These are phyloP conservation scores for Aphis gossypii DNA, from an alignment of 1,140 invertebrate genomes.

Conservation along the genomic window DNA sequence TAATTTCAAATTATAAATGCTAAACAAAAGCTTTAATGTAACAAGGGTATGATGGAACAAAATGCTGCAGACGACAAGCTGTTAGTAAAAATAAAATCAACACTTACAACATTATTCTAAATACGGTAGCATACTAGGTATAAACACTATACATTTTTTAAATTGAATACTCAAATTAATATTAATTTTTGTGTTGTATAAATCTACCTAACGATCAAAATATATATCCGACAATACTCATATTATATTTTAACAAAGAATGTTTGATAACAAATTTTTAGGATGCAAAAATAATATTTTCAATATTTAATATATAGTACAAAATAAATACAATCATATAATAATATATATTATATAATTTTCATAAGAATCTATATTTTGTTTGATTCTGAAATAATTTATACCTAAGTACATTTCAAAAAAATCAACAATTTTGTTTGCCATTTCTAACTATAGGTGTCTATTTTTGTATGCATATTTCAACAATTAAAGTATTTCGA, in stretches of 20 bases:
- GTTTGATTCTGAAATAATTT: neutral
- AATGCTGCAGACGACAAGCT: constrained; percentile 58
- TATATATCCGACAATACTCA: neutral
- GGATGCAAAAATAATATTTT: neutral
- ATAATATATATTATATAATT: neutral
- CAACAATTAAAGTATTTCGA: neutral
- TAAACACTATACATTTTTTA: neutral
- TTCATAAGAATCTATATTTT: neutral
- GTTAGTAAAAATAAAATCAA: constrained; percentile 55
- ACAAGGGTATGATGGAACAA: constrained; percentile 45
- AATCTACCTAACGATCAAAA: neutral
- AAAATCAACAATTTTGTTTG: neutral
- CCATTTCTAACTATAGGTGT: neutral
- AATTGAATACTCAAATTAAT: neutral
- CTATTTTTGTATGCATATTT: neutral
- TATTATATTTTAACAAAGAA: neutral
- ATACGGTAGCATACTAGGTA: constrained; percentile 11
- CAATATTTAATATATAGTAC: neutral
- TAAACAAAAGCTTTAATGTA: constrained; percentile 45
- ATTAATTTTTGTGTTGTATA: neutral
- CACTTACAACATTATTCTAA: constrained; percentile 36
- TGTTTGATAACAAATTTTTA: neutral
- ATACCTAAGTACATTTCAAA: neutral
- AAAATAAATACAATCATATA: neutral
- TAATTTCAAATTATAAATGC: constrained; percentile 42